Conservation (phyloP, 2,113 vertebrate species). For the Lepus americanus region DNA sequence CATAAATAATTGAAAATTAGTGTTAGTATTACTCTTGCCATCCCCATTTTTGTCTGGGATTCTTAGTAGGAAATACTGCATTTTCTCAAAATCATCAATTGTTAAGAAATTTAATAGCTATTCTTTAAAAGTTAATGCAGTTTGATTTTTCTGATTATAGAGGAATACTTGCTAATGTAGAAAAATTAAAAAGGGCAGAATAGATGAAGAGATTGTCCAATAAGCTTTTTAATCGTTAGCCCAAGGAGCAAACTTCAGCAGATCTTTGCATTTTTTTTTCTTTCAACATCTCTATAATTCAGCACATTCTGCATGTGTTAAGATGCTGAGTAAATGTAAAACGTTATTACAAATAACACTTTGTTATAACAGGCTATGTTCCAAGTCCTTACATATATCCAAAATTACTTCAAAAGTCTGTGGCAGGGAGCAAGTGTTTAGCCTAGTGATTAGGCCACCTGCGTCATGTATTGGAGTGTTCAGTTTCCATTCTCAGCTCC, state of each 20-base stretch:
- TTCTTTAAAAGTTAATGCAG: background rate
- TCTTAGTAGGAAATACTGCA: background rate
- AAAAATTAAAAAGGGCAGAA: background rate
- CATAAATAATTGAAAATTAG: background rate
- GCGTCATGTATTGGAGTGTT: no score
- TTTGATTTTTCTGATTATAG: background rate
- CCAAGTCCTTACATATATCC: background rate
- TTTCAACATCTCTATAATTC: background rate
- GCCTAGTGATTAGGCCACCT: no score
- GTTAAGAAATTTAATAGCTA: background rate
- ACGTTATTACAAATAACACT: background rate
- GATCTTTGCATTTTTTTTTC: background rate
- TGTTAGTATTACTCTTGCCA: background rate
- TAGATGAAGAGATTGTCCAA: background rate
- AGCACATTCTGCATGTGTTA: background rate
- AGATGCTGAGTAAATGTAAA: background rate
- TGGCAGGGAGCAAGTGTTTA: no score
- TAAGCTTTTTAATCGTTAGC: conserved; percentile 13
- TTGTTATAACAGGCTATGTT: background rate
- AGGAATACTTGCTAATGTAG: background rate
- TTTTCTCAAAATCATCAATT: background rate
- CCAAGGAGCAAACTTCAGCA: background rate
- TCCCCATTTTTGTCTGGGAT: background rate
- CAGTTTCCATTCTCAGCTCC: no score
- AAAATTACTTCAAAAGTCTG: no score